Conservation (phyloP, 2,888 invertebrate genomes). For the Petrolisthes manimaculis region DNA sequence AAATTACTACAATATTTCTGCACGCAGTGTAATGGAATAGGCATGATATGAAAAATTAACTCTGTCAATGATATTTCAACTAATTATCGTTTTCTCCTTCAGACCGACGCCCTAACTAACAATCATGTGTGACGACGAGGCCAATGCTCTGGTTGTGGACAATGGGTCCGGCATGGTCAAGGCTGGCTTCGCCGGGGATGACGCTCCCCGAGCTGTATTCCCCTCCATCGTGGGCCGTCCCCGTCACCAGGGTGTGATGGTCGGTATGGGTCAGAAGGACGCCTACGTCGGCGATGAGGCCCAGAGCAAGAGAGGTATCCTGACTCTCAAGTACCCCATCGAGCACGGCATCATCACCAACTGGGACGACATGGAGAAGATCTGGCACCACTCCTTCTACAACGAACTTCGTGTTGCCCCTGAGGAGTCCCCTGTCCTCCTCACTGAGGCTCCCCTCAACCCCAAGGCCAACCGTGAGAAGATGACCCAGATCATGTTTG, state of each 20-base stretch:
- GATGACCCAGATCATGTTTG: constrained; percentile 87
- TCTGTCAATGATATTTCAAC: no score
- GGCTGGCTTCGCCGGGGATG: constrained; percentile 63
- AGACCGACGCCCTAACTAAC: neutral
- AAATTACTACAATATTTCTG: no score
- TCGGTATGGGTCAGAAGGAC: constrained; percentile 66
- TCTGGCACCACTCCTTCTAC: constrained; percentile 99
- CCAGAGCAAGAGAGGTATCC: constrained; percentile 83
- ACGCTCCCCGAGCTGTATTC: constrained; percentile 61
- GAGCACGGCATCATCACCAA: constrained; percentile 80
- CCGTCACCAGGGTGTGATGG: constrained; percentile 66
- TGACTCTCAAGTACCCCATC: constrained; percentile 78
- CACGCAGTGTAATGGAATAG: no score
- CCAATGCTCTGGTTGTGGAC: constrained; percentile 59
- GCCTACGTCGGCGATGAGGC: constrained; percentile 66
- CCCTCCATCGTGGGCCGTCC: constrained; percentile 64
- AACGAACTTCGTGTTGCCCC: constrained; percentile 71
- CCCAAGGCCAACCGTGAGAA: constrained; percentile 96
- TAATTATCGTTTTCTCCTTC: neutral
- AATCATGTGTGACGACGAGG: constrained; percentile 64
- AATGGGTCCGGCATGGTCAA: constrained; percentile 64
- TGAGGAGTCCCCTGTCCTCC: constrained; percentile 67
- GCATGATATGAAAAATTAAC: no score
- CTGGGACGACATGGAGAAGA: constrained; percentile 99
- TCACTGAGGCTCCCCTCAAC: constrained; percentile 93